Evolutionary conservation across 2,113 vertebrate species (phyloP), one percentile per base, ranked within the genome.

Genomic region (Centropristis striata): DNA sequence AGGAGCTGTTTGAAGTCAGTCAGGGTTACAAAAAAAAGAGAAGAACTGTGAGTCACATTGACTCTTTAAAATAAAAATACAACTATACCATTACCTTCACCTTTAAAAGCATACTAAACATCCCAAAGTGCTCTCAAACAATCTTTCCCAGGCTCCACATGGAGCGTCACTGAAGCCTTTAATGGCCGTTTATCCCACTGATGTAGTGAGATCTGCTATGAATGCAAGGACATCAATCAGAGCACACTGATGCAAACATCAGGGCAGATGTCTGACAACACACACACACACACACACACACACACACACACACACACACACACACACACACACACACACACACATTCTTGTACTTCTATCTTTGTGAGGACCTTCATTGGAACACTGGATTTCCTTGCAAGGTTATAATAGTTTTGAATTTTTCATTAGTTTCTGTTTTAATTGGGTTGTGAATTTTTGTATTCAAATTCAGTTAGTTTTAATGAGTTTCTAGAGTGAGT

Each of bases 171-270:
- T 49, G 54, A 39, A n/a, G 46, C 53, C 14, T 55, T 37, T 69
- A 46, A 73, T 72, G 55, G 46, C 42, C 27, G 18, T 69, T 69
- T 20, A 46, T 57, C 71, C 57, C 42, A 69, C 8, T 71, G 65
- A 67, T 63, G 59, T 27, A 39, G 21, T 15, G 8, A 75, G 25
- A 49, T 58, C 41, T n/a, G 55, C 46, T 78, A 77, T 80, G 59
- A 51, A 74, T 41, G 58, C 39, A 36, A 69, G 64, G 44, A 64
- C 42, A 85, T 70, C 59, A 80, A 57, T 83, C 42, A 71, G 6
- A 37, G 41, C n/a, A 64, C 55, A 55, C 44, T 11, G 46, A 67
- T 20, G 11, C 6, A 3, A 13, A 46, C 20, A 21, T 74, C 44
- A 51, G 14, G n/a, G 15, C 23, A 59, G 50, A 41, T 46, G 50